These are phyloP conservation scores for Heliornis fulica DNA, from an alignment of 2,113 vertebrate genomes.

Conservation along the genomic window DNA sequence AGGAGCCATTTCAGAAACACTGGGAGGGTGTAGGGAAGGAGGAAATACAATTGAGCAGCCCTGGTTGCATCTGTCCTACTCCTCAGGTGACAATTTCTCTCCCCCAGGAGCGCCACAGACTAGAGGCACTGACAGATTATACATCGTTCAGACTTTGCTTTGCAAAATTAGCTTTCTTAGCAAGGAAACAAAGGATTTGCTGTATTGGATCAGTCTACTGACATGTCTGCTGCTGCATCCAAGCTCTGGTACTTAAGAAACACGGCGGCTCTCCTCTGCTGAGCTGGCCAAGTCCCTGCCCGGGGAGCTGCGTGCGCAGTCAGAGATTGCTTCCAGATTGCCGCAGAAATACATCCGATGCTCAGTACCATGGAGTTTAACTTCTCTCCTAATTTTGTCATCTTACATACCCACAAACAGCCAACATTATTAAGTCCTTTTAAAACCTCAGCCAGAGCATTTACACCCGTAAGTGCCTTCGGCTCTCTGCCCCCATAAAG, in stretches of 20 bases:
- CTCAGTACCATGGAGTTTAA: slow-evolving; percentile 14
- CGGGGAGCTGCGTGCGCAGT: background rate
- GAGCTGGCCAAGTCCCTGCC: background rate
- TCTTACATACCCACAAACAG: background rate
- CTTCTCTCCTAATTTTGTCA: slow-evolving; percentile 7
- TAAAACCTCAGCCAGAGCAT: too few species aligned
- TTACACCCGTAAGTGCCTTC: slow-evolving; percentile 7
- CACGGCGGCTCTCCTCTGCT: background rate
- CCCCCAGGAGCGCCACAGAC: slow-evolving; percentile 35
- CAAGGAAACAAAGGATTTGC: slow-evolving; percentile 55
- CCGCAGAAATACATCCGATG: background rate
- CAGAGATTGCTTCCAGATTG: background rate
- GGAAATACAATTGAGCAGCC: background rate
- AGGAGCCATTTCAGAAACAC: slow-evolving; percentile 44
- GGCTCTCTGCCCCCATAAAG: background rate
- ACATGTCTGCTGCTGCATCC: slow-evolving; percentile 22
- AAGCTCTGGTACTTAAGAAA: background rate
- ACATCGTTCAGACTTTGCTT: background rate
- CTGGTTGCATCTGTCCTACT: background rate
- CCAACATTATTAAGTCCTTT: slow-evolving; percentile 31
- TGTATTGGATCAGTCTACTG: background rate
- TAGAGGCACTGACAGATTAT: slow-evolving; percentile 1
- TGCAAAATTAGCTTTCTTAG: slow-evolving; percentile 39
- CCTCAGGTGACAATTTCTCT: slow-evolving; percentile 18
- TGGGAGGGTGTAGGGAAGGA: slow-evolving; percentile 30